Conservation (phyloP, 1,140 invertebrate species). For the Nebria ingens region DNA sequence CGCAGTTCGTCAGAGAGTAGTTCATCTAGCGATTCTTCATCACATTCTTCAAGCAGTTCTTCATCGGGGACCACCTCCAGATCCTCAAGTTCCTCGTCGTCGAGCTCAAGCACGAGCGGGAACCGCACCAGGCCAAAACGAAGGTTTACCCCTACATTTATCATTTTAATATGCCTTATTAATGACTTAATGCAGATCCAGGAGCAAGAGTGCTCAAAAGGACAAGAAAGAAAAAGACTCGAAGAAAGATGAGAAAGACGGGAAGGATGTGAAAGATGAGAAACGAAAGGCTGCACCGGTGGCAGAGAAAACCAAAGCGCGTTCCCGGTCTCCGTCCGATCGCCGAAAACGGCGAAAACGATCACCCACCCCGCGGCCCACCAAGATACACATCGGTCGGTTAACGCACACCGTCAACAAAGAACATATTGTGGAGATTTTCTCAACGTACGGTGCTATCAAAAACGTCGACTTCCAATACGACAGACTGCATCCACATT, state of each 20-base stretch:
- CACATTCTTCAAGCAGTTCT: constrained; percentile 45
- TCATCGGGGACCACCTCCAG: constrained; percentile 63
- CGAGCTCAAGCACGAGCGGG: constrained; percentile 45
- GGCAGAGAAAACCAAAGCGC: constrained; percentile 37
- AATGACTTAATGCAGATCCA: constrained; percentile 23
- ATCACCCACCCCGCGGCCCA: constrained; percentile 74
- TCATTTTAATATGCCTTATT: constrained; percentile 13
- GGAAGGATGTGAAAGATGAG: constrained; percentile 22
- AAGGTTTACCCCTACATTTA: constrained; percentile 36
- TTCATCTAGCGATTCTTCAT: constrained; percentile 42
- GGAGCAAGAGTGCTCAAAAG: constrained; percentile 36
- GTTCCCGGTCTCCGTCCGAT: constrained; percentile 41
- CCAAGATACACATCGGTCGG: constrained; percentile 86
- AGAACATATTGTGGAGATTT: constrained; percentile 93
- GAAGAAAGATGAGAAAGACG: constrained; percentile 34
- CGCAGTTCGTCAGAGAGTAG: constrained; percentile 70
- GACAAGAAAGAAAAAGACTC: constrained; percentile 42
- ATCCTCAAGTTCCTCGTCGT: constrained; percentile 58
- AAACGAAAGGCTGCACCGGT: constrained; percentile 32
- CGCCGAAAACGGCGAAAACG: constrained; percentile 56
- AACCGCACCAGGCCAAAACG: constrained; percentile 47
- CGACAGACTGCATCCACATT: constrained; percentile 75
- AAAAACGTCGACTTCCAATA: constrained; percentile 83
- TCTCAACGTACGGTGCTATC: constrained; percentile 82
- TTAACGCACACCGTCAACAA: constrained; percentile 86